Conservation (phyloP, 2,888 invertebrate genomes). For the Spodoptera picta region DNA sequence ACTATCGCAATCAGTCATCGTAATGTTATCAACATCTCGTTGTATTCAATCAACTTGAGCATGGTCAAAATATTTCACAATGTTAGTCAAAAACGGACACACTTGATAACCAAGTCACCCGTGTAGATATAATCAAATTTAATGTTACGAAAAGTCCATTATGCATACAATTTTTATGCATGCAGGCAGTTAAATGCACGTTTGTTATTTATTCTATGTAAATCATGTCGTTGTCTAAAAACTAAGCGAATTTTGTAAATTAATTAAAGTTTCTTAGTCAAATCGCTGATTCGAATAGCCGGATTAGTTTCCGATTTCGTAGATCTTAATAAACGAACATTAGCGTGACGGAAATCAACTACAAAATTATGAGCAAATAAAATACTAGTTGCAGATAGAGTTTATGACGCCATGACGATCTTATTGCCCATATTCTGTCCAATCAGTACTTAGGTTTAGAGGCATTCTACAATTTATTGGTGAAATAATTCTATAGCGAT, state of each 20-base stretch:
- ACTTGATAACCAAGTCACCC: constrained; percentile 52
- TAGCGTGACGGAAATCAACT: constrained; percentile 23
- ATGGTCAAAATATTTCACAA: constrained; percentile 65
- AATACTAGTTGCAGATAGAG: constrained; percentile 3
- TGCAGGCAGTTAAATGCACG: constrained; percentile 24
- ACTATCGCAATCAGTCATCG: constrained; percentile 45
- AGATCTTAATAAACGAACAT: constrained; percentile 8
- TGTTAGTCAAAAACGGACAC: constrained; percentile 60
- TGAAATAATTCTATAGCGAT: constrained; percentile 22
- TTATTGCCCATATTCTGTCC: constrained; percentile 22
- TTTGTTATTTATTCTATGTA: constrained; percentile 25
- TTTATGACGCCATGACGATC: constrained; percentile 27
- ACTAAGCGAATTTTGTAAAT: background rate
- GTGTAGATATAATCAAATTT: constrained; percentile 58
- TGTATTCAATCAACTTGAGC: constrained; percentile 62
- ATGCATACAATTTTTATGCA: constrained; percentile 51
- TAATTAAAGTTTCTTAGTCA: no score
- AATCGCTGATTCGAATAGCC: background rate
- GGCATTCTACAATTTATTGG: constrained; percentile 9
- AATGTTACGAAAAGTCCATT: constrained; percentile 59
- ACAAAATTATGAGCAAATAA: constrained; percentile 18
- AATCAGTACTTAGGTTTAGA: background rate
- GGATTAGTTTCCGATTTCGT: constrained; percentile 20
- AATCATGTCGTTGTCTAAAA: constrained; percentile 9
- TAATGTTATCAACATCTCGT: constrained; percentile 45